Evolutionary conservation across 2,888 invertebrate species (phyloP), one percentile per base, ranked within the genome.

Genomic region (Molorchus minor): DNA sequence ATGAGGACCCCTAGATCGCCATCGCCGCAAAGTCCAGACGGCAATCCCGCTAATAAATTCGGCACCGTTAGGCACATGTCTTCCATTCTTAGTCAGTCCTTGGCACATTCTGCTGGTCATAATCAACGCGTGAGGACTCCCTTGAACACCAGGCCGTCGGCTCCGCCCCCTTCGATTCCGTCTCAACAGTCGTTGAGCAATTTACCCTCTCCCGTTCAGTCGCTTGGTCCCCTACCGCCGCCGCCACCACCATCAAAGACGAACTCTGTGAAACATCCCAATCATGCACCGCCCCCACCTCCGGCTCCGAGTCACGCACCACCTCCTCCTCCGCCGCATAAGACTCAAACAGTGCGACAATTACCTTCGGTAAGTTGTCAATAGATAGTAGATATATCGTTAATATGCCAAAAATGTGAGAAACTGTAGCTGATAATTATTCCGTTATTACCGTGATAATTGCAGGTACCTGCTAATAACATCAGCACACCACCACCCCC

Each of bases 1-100:
- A 91, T 94, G 92, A 85, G 91, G 79, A 85, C 89, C 69, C 92
- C 93, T 19, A 87, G 92, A 81, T 91, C 86, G 1, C 85, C 86
- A 0, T 84, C 86, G 0, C 85, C 85, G 1, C 80, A 84, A 36
- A 82, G 83, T 33, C 81, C 83, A 10, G 67, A 66, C 13, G 67
- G 68, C 12, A 61, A 66, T 35, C 67, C 70, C 46, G 61, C 66
- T 13, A 64, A 66, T 16, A 79, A 82, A 58, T 81, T 80, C 68
- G 79, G 79, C 21, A 81, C 80, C 7, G 79, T 81, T 10, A 73
- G 79, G 21, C 78, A 80, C 57, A 64, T 80, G 62, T 79, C 83
- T 16, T 80, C 83, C 2, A 81, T 83, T 12, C 79, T 86, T 52
- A 84, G 85, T 60, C 84, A 85, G 62, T 84, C 84, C 0, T 81